phyloP scores from a whole-genome alignment of 2,888 invertebrate species.

The Ecdyonurus torrentis region DNA sequence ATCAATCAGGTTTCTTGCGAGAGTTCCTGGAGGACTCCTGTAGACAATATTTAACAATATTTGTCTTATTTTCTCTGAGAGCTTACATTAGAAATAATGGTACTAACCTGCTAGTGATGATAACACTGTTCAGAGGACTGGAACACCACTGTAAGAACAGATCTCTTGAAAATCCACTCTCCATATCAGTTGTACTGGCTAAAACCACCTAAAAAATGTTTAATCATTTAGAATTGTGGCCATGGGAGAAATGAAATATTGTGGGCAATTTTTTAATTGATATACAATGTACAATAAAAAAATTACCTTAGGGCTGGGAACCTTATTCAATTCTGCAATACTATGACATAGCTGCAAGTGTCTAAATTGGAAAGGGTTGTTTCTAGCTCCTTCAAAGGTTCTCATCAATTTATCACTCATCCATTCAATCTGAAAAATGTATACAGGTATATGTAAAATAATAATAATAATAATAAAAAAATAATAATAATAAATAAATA shows the following conservation, averaged over 20 bases:
- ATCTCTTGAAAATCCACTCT: constrained; percentile 88
- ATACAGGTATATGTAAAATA: neutral
- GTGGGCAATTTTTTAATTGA: neutral
- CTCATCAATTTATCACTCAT: constrained; percentile 98
- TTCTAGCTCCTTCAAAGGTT: constrained; percentile 75
- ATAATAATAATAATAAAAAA: neutral
- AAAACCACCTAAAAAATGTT: constrained; percentile 51
- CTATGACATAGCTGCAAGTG: constrained; percentile 90
- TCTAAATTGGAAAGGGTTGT: constrained; percentile 90
- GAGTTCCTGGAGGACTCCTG: constrained; percentile 63
- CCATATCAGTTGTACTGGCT: constrained; percentile 88
- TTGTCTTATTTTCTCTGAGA: neutral
- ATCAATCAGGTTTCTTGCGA: constrained; percentile 63
- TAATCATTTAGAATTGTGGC: neutral
- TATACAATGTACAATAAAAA: neutral
- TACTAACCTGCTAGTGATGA: constrained; percentile 67
- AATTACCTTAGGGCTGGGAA: constrained; percentile 68
- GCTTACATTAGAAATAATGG: neutral
- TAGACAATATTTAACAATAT: constrained; percentile 12
- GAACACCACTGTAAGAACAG: constrained; percentile 88
- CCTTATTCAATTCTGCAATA: constrained; percentile 64
- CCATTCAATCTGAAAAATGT: constrained; percentile 71
- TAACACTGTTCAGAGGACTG: constrained; percentile 82
- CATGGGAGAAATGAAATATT: neutral
- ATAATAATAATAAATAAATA: neutral